phyloP scores from a whole-genome alignment of 2,113 vertebrate genomes.

The Circaetus cinerascens region DNA sequence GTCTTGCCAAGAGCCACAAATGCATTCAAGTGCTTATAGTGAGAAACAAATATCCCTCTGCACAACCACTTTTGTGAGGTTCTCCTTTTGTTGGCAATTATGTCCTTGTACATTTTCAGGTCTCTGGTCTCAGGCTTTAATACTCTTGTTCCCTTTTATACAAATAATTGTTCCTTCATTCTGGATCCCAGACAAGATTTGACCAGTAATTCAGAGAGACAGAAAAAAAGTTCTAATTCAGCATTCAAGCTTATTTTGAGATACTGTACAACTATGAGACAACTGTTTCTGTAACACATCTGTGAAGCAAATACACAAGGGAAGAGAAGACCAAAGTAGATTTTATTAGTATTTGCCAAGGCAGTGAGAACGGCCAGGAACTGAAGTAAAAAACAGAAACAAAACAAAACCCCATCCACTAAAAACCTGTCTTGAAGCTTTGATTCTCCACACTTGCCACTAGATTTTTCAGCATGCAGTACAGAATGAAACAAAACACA shows the following conservation, averaged over 20 bases:
- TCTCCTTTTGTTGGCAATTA: background rate
- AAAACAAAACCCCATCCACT: background rate
- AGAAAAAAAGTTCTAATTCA: background rate
- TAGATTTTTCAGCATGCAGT: background rate
- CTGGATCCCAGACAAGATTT: background rate
- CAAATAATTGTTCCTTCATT: background rate
- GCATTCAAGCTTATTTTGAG: background rate
- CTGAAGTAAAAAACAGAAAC: background rate
- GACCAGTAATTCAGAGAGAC: background rate
- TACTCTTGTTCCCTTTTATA: background rate
- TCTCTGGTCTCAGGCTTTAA: background rate
- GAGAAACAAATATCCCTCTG: slow-evolving; percentile 11
- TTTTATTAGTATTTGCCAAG: background rate
- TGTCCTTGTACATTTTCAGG: background rate
- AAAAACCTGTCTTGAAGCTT: background rate
- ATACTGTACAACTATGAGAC: background rate
- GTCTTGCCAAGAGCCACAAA: slow-evolving; percentile 57
- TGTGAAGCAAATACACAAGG: background rate
- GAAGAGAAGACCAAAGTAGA: background rate
- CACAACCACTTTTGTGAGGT: background rate
- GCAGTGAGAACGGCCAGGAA: background rate
- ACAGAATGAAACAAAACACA: background rate
- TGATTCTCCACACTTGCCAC: background rate
- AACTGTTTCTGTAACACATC: background rate
- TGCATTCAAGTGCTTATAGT: slow-evolving; percentile 21